A percentile compares a stretch with the other conserved stretches of the same genome.
These are phyloP conservation scores for Mayetiola destructor DNA, from an alignment of 2,888 invertebrate species.

Conservation along the genomic window DNA sequence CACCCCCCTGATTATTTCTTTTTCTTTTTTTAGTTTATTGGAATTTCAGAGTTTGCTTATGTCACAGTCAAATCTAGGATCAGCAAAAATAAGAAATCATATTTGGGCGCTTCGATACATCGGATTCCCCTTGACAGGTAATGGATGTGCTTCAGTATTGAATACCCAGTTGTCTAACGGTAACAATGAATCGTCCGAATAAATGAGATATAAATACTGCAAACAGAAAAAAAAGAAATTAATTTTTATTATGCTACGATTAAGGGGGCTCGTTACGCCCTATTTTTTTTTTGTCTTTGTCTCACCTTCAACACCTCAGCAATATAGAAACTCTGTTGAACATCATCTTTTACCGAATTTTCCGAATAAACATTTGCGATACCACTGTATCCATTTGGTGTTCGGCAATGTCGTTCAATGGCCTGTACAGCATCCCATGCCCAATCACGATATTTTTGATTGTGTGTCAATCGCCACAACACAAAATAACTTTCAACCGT, in stretches of 20 bases:
- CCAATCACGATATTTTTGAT: slow-evolving; percentile 83
- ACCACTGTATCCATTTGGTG: slow-evolving; percentile 86
- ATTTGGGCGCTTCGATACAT: slow-evolving; percentile 54
- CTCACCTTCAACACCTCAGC: slow-evolving; percentile 93
- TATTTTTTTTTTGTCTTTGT: neutral
- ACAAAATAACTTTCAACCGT: slow-evolving; percentile 95
- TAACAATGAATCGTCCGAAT: slow-evolving; percentile 82
- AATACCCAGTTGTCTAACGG: slow-evolving; percentile 95
- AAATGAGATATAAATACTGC: slow-evolving; percentile 90
- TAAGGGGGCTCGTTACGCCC: neutral
- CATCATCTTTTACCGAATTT: slow-evolving; percentile 82
- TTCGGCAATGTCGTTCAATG: slow-evolving; percentile 82
- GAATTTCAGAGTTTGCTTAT: too few relatives aligned
- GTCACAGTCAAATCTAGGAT: too few relatives aligned
- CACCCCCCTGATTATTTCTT: too few relatives aligned
- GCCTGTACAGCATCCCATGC: slow-evolving; percentile 98
- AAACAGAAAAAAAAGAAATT: slow-evolving; percentile 34
- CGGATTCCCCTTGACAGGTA: slow-evolving; percentile 77
- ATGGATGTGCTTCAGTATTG: slow-evolving; percentile 96
- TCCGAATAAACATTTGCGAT: slow-evolving; percentile 84
- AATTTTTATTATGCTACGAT: neutral
- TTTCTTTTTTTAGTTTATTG: too few relatives aligned
- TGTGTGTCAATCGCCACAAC: slow-evolving; percentile 91
- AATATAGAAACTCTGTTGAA: slow-evolving; percentile 97
- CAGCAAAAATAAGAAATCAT: too few relatives aligned